A percentile compares a stretch with the other conserved stretches of the same genome.
Evolutionary conservation across 2,113 vertebrate genomes (phyloP).

Genomic region (Petaurus breviceps): DNA sequence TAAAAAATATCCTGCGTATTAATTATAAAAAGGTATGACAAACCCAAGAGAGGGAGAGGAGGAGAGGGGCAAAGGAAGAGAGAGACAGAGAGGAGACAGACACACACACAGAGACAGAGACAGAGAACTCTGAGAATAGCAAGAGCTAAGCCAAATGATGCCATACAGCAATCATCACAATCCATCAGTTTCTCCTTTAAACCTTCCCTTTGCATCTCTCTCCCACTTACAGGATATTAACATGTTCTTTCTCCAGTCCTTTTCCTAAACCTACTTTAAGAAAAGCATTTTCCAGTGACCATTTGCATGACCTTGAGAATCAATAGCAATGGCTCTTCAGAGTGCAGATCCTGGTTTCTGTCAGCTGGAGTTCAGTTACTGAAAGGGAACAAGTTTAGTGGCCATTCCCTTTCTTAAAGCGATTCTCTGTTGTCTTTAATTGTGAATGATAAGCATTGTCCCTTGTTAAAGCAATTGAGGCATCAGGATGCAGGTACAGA

Average conservation of each 20-base stretch:
- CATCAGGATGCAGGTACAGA: neutral
- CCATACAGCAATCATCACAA: neutral
- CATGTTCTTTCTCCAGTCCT: neutral
- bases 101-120: neutral
- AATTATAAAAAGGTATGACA: too few relatives aligned
- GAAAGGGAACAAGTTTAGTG: neutral
- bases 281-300: neutral
- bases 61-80: too few relatives aligned
- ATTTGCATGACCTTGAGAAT: neutral
- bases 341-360: neutral
- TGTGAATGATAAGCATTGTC: constrained; percentile 27
- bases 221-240: neutral
- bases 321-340: neutral
- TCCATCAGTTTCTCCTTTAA: neutral
- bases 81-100: too few relatives aligned
- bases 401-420: neutral
- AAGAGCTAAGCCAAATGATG: neutral
- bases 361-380: neutral
- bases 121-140: neutral
- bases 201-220: neutral
- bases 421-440: neutral
- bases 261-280: neutral
- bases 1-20: too few relatives aligned
- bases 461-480: neutral
- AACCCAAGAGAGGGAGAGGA: too few relatives aligned